Base-by-base conservation (phyloP, 2,113 vertebrate species). In the Prolemur simus region DNA sequence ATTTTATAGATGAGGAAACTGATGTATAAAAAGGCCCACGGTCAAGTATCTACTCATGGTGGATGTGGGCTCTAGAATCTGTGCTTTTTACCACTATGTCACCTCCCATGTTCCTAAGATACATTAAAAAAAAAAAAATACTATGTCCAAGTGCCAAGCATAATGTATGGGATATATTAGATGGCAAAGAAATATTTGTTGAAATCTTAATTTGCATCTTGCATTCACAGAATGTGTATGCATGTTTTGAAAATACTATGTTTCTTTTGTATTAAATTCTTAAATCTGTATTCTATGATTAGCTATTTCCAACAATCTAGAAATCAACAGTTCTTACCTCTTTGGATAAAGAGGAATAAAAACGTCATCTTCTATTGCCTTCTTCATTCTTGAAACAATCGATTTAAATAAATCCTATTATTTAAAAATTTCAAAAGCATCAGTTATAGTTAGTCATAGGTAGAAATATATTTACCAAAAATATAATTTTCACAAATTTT, bases 291-390 rank as follows among this genome's bases (percentile, higher is more conserved):
- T 71, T 91, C 32, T 1, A 56, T 76, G 29, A 54, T 66, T 63
- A 60, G 25, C 20, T 84, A 87, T 93, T 83, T 89, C 32, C 66
- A 71, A 60, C 6, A 83, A 86, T 80, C 25, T 64, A 76, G 47
- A 89, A 90, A 86, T 54, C 23, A 94, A 80, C 2, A 92, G 20
- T 34, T 69, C 92, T 94, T 94, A 99, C 99, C 98, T 98, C 97
- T 98, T 98, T 97, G 98, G 98, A 98, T 99, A 99, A 1, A 99
- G 92, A 85, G 99, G 99, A 96, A 99, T 99, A 98, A 99, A 99
- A 73, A 99, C 98, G 78, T 99, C 99, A 97, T 99, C 99, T 98
- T 99, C 99, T 34, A 99, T 97, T 81, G 99, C 98, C 86, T 98
- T 99, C 96, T 98, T 99, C 97, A 99, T 97, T 98, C 99, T 98